Conservation (phyloP, 2,888 invertebrate genomes). For the Tetheella fluctuosa region DNA sequence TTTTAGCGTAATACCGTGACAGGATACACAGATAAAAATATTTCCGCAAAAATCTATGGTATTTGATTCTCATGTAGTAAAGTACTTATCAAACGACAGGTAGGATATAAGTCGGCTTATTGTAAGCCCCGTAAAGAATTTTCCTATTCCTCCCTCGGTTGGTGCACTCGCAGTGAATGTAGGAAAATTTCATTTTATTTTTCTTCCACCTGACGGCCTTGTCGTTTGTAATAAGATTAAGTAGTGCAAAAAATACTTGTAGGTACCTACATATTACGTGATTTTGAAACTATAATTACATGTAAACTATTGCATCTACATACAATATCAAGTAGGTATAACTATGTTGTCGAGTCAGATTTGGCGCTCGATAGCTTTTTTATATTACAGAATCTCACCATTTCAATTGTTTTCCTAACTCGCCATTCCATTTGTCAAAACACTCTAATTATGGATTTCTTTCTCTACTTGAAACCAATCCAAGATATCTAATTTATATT, state of each 20-base stretch:
- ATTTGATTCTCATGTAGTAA: constrained; percentile 52
- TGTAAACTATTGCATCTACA: constrained; percentile 7
- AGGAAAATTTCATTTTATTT: constrained; percentile 59
- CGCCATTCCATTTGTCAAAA: constrained; percentile 41
- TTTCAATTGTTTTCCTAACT: constrained; percentile 47
- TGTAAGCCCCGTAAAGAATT: constrained; percentile 57
- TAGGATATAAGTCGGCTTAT: constrained; percentile 63
- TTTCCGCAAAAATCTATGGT: constrained; percentile 38
- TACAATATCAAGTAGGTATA: too few species aligned
- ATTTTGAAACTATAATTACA: background rate
- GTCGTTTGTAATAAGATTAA: constrained; percentile 26
- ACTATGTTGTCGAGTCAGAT: too few species aligned
- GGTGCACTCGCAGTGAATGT: constrained; percentile 57
- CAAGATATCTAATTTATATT: constrained; percentile 17
- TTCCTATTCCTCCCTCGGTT: constrained; percentile 50
- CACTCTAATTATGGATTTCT: too few species aligned
- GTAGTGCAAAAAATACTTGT: background rate
- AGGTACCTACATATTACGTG: background rate
- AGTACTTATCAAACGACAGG: constrained; percentile 55
- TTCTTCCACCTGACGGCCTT: constrained; percentile 37
- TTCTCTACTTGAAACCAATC: too few species aligned
- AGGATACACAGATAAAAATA: constrained; percentile 41
- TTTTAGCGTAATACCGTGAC: constrained; percentile 18
- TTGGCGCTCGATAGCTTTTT: constrained; percentile 34
- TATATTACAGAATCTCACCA: constrained; percentile 39